Evolutionary conservation across 2,113 vertebrate genomes (phyloP).

Genomic region (Cryptotis parvus): DNA sequence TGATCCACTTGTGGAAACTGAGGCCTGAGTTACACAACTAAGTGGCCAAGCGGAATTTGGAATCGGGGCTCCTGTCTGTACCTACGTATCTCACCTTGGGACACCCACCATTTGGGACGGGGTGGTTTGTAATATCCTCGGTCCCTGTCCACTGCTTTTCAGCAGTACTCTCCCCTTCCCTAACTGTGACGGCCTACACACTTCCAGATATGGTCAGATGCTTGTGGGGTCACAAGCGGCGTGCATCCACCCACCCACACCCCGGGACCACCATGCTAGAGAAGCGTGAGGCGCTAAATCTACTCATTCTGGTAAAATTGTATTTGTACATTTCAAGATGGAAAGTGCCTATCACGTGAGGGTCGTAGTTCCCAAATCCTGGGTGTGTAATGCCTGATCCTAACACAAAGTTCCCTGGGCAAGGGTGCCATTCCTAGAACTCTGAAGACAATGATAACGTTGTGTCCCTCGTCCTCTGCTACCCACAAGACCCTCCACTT

Average conservation of each 20-base stretch:
- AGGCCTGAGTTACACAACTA: background rate
- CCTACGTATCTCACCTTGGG: background rate
- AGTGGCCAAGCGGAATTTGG: background rate
- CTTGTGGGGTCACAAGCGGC: background rate
- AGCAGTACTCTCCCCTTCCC: background rate
- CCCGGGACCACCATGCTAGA: background rate
- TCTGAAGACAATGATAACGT: background rate
- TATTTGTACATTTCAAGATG: background rate
- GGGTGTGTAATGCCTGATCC: background rate
- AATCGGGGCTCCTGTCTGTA: background rate
- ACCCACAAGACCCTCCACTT: too few relatives aligned
- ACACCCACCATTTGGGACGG: background rate
- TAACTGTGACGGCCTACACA: background rate
- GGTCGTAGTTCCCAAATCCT: conserved; percentile 8
- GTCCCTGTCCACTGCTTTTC: background rate
- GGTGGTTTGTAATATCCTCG: background rate
- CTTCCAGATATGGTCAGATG: background rate
- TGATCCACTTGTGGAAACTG: background rate
- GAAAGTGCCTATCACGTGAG: background rate
- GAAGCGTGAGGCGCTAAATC: background rate
- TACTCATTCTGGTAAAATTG: conserved; percentile 14
- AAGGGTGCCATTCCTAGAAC: background rate
- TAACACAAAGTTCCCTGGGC: background rate
- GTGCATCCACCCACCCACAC: background rate
- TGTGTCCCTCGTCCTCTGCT: background rate